Conservation (phyloP, 1,140 invertebrate genomes). For the Aphis gossypii region DNA sequence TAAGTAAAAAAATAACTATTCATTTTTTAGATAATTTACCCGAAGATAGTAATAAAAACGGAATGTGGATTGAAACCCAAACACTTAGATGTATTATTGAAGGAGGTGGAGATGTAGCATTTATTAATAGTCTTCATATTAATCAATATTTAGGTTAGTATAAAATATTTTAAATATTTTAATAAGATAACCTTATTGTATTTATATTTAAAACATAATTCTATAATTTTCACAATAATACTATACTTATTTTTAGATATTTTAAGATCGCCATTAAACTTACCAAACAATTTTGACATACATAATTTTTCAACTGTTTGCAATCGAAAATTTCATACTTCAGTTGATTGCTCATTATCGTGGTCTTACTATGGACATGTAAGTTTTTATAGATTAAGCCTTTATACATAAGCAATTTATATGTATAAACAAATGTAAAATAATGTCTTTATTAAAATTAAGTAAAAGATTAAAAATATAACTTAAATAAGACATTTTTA, state of each 20-base stretch:
- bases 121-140: slow-evolving; percentile 66
- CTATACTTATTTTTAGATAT: slow-evolving; percentile 24
- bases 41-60: slow-evolving; percentile 32
- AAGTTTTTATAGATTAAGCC: not conserved
- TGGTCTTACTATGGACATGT: slow-evolving; percentile 57
- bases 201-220: not conserved
- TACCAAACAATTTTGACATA: slow-evolving; percentile 15
- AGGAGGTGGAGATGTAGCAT: slow-evolving; percentile 83
- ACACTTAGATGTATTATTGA: slow-evolving; percentile 83
- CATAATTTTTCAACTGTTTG: slow-evolving; percentile 49
- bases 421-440: not conserved
- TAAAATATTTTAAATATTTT: not conserved
- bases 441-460: not conserved
- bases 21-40: slow-evolving; percentile 28
- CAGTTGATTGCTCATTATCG: slow-evolving; percentile 49
- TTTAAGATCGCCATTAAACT: slow-evolving; percentile 45
- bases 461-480: not conserved
- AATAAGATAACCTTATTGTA: not conserved
- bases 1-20: not conserved
- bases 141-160: slow-evolving; percentile 42
- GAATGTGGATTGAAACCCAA: slow-evolving; percentile 67
- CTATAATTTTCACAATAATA: not conserved
- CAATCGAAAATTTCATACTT: not conserved
- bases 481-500: not conserved
- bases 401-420: not conserved